These are phyloP conservation scores for Harpalus rubripes DNA, from an alignment of 2,888 invertebrate genomes.

Conservation along the genomic window DNA sequence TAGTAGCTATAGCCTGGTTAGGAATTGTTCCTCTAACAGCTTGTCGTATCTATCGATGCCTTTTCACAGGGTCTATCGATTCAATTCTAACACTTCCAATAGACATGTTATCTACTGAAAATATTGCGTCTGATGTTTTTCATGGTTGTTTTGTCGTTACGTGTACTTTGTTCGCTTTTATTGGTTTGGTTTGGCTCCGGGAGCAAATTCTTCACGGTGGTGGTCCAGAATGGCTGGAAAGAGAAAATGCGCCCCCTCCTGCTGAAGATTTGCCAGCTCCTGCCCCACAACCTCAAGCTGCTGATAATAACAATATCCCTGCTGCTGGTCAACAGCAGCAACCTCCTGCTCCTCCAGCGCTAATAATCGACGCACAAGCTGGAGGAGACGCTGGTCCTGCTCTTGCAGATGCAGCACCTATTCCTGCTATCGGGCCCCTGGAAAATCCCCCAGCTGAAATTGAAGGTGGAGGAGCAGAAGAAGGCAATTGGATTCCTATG, in stretches of 20 bases:
- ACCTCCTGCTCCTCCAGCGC: slow-evolving; percentile 73
- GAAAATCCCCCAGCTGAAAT: slow-evolving; percentile 74
- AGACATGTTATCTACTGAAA: slow-evolving; percentile 95
- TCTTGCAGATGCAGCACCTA: slow-evolving; percentile 75
- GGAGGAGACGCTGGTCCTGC: slow-evolving; percentile 76
- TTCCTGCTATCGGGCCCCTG: slow-evolving; percentile 73
- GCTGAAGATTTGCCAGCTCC: slow-evolving; percentile 71
- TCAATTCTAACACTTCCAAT: slow-evolving; percentile 92
- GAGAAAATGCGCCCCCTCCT: slow-evolving; percentile 82
- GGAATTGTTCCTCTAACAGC: slow-evolving; percentile 97
- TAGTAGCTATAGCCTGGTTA: slow-evolving; percentile 98
- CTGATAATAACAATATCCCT: slow-evolving; percentile 76
- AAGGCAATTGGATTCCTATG: slow-evolving; percentile 98
- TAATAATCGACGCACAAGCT: slow-evolving; percentile 70
- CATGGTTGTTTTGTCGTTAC: slow-evolving; percentile 98
- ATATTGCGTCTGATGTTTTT: slow-evolving; percentile 95
- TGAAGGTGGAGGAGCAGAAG: slow-evolving; percentile 84
- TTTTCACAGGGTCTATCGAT: slow-evolving; percentile 94
- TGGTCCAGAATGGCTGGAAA: slow-evolving; percentile 96
- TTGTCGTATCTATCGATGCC: slow-evolving; percentile 95
- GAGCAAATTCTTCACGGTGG: slow-evolving; percentile 99
- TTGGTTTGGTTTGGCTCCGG: slow-evolving; percentile 97
- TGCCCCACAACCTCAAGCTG: slow-evolving; percentile 67
- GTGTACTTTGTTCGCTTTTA: slow-evolving; percentile 96
- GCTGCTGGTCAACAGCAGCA: slow-evolving; percentile 73